A percentile compares a stretch with the other conserved stretches of the same genome.
phyloP scores from a whole-genome alignment of 1,140 invertebrate species.

The Eumaeus atala region DNA sequence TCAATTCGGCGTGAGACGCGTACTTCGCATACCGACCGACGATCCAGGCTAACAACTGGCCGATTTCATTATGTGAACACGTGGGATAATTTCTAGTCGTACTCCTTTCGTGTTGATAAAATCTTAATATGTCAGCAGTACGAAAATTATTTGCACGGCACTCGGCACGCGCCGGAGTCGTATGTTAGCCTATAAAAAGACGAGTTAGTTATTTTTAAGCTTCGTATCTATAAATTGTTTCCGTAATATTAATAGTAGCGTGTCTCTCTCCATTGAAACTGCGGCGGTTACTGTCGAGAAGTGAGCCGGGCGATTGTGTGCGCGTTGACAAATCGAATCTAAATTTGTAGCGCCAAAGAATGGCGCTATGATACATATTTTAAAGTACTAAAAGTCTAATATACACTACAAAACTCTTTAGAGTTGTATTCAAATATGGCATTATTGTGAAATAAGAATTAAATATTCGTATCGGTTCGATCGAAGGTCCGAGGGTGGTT shows the following conservation, averaged over 20 bases:
- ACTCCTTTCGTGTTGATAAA: slow-evolving; percentile 66
- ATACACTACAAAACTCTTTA: background rate
- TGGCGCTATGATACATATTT: background rate
- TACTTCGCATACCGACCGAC: slow-evolving; percentile 9
- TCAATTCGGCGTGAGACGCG: slow-evolving; percentile 38
- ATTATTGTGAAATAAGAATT: slow-evolving; percentile 9
- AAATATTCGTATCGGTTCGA: slow-evolving; percentile 19
- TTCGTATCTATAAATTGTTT: slow-evolving; percentile 58
- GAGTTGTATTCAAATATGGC: slow-evolving; percentile 8
- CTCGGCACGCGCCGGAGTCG: slow-evolving; percentile 39
- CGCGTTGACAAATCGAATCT: no score
- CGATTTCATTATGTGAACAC: slow-evolving; percentile 20
- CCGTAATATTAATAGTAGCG: slow-evolving; percentile 44
- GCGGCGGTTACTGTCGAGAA: no score
- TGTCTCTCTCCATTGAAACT: slow-evolving; percentile 47
- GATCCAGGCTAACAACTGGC: slow-evolving; percentile 9
- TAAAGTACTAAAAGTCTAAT: slow-evolving; percentile 1
- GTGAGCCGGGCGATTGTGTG: background rate
- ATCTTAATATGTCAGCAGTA: slow-evolving; percentile 68
- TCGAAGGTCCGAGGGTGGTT: slow-evolving; percentile 20
- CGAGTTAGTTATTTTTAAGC: slow-evolving; percentile 70
- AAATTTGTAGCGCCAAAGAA: background rate
- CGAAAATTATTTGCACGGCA: slow-evolving; percentile 58
- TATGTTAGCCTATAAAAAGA: slow-evolving; percentile 63
- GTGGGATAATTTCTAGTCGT: slow-evolving; percentile 64